Base-by-base conservation (phyloP, 2,797 vertebrate genomes). In the Oreortyx pictus region DNA sequence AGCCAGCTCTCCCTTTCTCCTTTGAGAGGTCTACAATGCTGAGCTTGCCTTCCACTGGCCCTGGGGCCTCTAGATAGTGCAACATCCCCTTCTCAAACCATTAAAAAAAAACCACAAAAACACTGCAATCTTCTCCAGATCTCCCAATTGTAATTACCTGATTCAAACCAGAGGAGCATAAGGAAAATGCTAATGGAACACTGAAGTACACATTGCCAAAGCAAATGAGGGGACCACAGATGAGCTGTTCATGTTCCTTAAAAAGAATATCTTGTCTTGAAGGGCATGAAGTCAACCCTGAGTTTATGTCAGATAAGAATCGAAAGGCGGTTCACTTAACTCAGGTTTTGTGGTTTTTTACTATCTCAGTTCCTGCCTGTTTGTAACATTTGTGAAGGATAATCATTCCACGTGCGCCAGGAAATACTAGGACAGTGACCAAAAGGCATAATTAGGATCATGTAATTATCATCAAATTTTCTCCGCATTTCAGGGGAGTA, bases 271-370 rank as follows among this genome's bases (percentile, higher is more conserved):
- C 49, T 57, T 37, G 46, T 81, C 84, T 89, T 19, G 44, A 86
- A 93, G 84, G 59, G 81, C 87, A 91, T n/a, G 24, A 76, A 60
- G 71, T 57, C 49, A 84, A 93, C 7, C 10, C 85, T 78, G 88
- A 86, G 64, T 74, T 93, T 90, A 83, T 50, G 39, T 54, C 83
- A 92, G 88, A 82, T 88, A 89, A 93, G 47, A 74, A 93, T 86
- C 82, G 84, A 78, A 86, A 92, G 56, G 72, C 43, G 57, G 64
- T 83, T 75, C 73, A n/a, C 15, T 77, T 44, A 74, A 74, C 49
- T 46, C 56, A 27, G 56, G 25, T 57, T 50, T 25, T 71, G 56
- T 52, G 82, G n/a, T 2, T 72, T 85, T 75, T 57, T 6, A 72
- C 12, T 41, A 65, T 72, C 49, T 87, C 90, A 67, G 70, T 92